Base-by-base conservation (phyloP, 2,797 vertebrate genomes). In the Characodon lateralis region DNA sequence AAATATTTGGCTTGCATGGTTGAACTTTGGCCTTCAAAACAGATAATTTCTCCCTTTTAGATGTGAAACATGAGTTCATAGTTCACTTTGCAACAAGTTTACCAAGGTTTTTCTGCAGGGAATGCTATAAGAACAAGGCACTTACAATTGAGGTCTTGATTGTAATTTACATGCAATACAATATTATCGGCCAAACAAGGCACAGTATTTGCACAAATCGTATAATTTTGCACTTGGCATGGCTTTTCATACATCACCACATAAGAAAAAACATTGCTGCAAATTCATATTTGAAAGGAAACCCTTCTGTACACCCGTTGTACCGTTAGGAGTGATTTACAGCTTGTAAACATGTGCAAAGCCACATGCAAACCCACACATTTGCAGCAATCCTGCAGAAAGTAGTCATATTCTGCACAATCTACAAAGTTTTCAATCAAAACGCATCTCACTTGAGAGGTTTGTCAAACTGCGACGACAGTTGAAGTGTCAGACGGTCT, bases 1-100 rank as follows among this genome's bases (percentile, higher is more conserved):
- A 82, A 93, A 95, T 93, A 93, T 94, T 93, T 94, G 89, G n/a
- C 84, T 55, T 59, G 48, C 8, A 72, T 18, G 58, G 71, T 39
- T 92, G 91, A 94, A 92, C 89, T 92, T 93, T 83, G 88, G 79
- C 83, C 89, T 69, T 48, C 1, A 78, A 55, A 82, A 31, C 73
- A 73, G 77, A 87, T 83, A 88, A 74, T 65, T 73, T 65, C n/a
- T 69, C 70, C 31, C 53, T 77, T 82, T 78, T 58, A 18, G 53
- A 74, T 73, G 65, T 79, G 83, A 66, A 93, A 87, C 80, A 6
- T 4, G 50, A 78, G 83, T 82, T 82, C 85, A 90, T 53, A 86
- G 86, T 89, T 90, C 83, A 82, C 8, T 35, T 58, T 41, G 1
- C 35, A 69, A 12, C 10, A 63, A 8, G 26, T 68, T 78, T 50